These are phyloP conservation scores for Danio kyathit DNA, from an alignment of 2,797 vertebrate genomes.

Conservation along the genomic window DNA sequence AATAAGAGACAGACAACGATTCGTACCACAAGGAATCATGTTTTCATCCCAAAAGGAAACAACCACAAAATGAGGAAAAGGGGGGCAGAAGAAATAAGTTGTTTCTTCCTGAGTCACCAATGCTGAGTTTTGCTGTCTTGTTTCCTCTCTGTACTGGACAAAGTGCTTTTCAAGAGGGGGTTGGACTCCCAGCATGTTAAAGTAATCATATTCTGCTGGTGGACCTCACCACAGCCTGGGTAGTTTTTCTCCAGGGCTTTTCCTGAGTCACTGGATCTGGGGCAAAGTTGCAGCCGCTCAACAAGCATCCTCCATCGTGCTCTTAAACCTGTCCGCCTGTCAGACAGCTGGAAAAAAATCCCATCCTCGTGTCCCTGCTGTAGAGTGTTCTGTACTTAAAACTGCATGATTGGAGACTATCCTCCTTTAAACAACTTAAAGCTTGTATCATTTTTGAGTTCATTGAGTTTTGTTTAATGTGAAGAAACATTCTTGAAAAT, in stretches of 20 bases:
- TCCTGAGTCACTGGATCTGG: slow-evolving; percentile 52
- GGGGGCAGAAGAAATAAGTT: not conserved
- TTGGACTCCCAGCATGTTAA: slow-evolving; percentile 61
- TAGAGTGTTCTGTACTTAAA: slow-evolving; percentile 17
- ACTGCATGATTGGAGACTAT: slow-evolving; percentile 16
- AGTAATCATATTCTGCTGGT: slow-evolving; percentile 56
- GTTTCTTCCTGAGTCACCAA: slow-evolving; percentile 41
- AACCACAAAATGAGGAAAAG: not conserved
- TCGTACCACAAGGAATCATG: not conserved
- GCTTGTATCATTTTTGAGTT: not conserved
- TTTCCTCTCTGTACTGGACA: slow-evolving; percentile 50
- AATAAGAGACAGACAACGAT: not conserved
- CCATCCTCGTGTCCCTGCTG: slow-evolving; percentile 30
- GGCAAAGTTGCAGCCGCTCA: slow-evolving; percentile 46
- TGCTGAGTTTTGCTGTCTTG: slow-evolving; percentile 52
- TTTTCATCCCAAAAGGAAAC: not conserved
- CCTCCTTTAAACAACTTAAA: not conserved
- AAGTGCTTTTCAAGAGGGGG: slow-evolving; percentile 54
- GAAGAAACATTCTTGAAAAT: slow-evolving; percentile 22
- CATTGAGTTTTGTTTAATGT: slow-evolving; percentile 29
- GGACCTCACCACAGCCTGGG: slow-evolving; percentile 51
- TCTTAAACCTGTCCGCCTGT: slow-evolving; percentile 35
- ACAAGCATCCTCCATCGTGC: slow-evolving; percentile 43
- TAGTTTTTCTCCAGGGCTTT: slow-evolving; percentile 49
- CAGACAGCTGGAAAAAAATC: slow-evolving; percentile 43